Evolutionary conservation across 2,888 invertebrate species (phyloP), one percentile per base, ranked within the genome.

Genomic region (Idaea straminata): DNA sequence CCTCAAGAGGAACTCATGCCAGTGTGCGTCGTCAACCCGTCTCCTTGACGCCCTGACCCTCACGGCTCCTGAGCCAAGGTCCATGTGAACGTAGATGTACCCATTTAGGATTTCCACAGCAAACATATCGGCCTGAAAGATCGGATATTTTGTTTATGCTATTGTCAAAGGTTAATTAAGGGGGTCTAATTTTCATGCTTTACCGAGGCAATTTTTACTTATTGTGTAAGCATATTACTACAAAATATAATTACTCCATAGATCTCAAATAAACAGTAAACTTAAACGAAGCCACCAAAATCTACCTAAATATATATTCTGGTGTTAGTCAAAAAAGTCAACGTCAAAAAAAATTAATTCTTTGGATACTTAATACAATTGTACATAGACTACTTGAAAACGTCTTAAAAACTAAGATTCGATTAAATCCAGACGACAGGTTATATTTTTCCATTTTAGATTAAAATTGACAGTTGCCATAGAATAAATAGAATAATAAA

Each of bases 61-160:
- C 4, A 97, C 95, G 0, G 97, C 95, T 0, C 99, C 99, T 4
- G 98, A 97, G 0, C 99, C 99, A 61, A 99, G 94, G 83, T 99
- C 98, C 79, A 98, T 92, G 78, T 99, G 97, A 34, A 99, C 95
- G 89, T 97, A 98, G 71, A 99, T 95, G 85, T 98, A 97, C 0
- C 99, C 98, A 74, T 97, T 98, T 72, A 99, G 94, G 75, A 99
- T 94, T 88, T 99, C 99, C 74, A 99, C 96, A 2, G 98, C 98
- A 82, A 99, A 97, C 64, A 98, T 95, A 85, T 99, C 98, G 63
- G 96, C 95, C 96, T 97, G 93, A 38, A 85, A 87, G 66, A 57
- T 10, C 13, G 13, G 47, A 47, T 10, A 47, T 7, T 6, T 47
- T 10, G 7, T 47, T 47, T 13, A 47, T 47, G 5, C 13, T 13